phyloP scores from a whole-genome alignment of 2,113 vertebrate genomes.

The Deroptyus accipitrinus region DNA sequence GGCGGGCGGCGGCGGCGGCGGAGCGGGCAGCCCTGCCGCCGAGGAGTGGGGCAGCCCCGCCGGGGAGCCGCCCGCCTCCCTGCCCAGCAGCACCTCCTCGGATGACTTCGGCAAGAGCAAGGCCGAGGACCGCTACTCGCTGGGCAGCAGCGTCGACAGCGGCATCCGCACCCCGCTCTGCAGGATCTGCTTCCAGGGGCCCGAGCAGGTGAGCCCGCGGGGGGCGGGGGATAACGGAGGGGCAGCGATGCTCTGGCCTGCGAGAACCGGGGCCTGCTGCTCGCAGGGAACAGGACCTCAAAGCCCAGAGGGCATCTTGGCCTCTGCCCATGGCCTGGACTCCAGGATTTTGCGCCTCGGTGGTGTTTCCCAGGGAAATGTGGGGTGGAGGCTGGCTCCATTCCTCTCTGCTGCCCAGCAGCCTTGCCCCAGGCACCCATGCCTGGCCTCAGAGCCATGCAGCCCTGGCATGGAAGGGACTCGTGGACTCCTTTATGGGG shows the following conservation, averaged over 20 bases:
- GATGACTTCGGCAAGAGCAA: conserved; percentile 92
- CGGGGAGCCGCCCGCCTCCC: conserved; percentile 78
- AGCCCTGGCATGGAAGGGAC: background rate
- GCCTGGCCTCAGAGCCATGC: background rate
- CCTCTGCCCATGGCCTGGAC: background rate
- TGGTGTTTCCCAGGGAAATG: background rate
- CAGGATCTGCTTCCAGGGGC: conserved; percentile 98
- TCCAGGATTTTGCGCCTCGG: background rate
- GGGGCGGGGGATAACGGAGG: background rate
- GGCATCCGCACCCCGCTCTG: conserved; percentile 94
- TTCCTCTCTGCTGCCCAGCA: background rate
- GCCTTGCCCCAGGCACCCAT: background rate
- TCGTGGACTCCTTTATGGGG: accelerated
- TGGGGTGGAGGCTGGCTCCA: background rate
- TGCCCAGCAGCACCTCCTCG: conserved; percentile 88
- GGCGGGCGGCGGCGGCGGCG: conserved; percentile 39
- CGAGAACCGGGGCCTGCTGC: background rate
- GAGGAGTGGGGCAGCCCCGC: conserved; percentile 83
- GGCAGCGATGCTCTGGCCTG: background rate
- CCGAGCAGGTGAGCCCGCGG: conserved; percentile 88
- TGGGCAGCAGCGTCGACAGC: conserved; percentile 93
- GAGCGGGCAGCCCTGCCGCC: conserved; percentile 68
- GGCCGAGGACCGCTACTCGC: conserved; percentile 89
- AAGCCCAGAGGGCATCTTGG: background rate
- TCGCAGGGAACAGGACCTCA: background rate